Evolutionary conservation across 30 jellyfish, hydroid and myxozoan species (phyloP), one percentile per base, ranked within the genome.

Genomic region (Cassiopea andromeda): DNA sequence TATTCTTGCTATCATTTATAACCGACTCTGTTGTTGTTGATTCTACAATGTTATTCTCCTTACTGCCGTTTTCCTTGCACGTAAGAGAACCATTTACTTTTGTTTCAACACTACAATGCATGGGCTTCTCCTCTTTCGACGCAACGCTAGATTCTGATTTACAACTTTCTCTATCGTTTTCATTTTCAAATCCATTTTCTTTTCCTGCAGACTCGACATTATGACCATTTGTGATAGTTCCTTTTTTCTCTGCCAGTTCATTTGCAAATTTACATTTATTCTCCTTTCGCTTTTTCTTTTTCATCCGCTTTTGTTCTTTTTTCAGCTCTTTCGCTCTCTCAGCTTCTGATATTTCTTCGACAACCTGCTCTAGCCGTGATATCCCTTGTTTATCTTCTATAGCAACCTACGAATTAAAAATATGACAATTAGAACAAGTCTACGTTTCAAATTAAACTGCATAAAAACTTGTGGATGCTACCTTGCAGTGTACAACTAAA

Each of bases 311-410:
- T 15, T 90, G 87, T 82, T 94, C 99, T 38, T 87, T 87, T 60
- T 91, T 89, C 82, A 91, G 83, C 86, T 94, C 99, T 75, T 94
- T 94, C 9, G 92, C 97, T 85, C 97, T 71, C 57, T 94, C 99
- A 14, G 99, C 99, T 68, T 90, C 99, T 12, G 99, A 90, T n/a
- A 94, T 90, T 90, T 94, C 99, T 78, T 94, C 97, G 7, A 94
- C 99, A 10, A 94, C 99, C 66, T 91, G 97, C 78, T 94, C 99
- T 6, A 94, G 85, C 48, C 94, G 92, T 4, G 99, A 79, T 10
- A 94, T 91, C 15, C 99, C 99, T 78, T 90, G 99, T 72, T 94
- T 94, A 15, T 94, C 98, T 79, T 94, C 99, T 27, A 94, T 97
- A 2, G 99, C 98, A 78, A 94, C 87, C 99, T 94, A 38, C 46